Evolutionary conservation across 1,140 invertebrate genomes (phyloP), one percentile per base, ranked within the genome.

Genomic region (Drosophila pruinosa): DNA sequence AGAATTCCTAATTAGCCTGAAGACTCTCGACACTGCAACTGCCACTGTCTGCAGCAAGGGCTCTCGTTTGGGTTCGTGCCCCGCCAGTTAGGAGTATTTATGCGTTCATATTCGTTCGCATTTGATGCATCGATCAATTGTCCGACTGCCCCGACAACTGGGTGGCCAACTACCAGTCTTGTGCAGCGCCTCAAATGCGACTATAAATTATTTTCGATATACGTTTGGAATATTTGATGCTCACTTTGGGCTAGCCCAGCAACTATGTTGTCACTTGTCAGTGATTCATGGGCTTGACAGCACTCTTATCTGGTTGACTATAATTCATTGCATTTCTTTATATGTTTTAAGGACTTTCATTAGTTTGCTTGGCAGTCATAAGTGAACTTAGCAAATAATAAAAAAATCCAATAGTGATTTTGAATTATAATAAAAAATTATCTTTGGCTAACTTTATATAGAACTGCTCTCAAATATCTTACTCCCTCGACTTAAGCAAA

Each of bases 141-240:
- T 36, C 57, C 64, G 63, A 47, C 77, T 80, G 72, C 48, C 58
- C 39, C 69, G 62, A 54, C 64, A 65, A 72, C 81, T 85, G 81
- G 80, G 81, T 85, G 81, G 81, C 77, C 80, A 24, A 63, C 74
- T 74, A 77, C 68, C 43, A 63, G 61, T 74, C 70, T 65, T 65
- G 62, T 52, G 63, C 64, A 68, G 70, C 70, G 70, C 70, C 70
- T 56, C 64, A 65, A 72, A 73, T 86, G 81, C 65, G 73, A 68
- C 81, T 72, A 86, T 86, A 86, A 86, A 86, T 86, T 86, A 86
- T 73, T 64, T 76, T 57, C 36, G 57, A 61, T 43, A 50, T 69
- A 61, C 61, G 80, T 65, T 47, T 62, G 36, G 80, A 79, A 85
- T 83, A 68, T 68, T 75, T 79, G 77, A 81, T 86, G 56, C 43